Percentiles rank a stretch among this genome's conserved stretches.
These are phyloP conservation scores for Caenorhabditis remanei DNA, from an alignment of 1,140 invertebrate genomes.

Conservation along the genomic window DNA sequence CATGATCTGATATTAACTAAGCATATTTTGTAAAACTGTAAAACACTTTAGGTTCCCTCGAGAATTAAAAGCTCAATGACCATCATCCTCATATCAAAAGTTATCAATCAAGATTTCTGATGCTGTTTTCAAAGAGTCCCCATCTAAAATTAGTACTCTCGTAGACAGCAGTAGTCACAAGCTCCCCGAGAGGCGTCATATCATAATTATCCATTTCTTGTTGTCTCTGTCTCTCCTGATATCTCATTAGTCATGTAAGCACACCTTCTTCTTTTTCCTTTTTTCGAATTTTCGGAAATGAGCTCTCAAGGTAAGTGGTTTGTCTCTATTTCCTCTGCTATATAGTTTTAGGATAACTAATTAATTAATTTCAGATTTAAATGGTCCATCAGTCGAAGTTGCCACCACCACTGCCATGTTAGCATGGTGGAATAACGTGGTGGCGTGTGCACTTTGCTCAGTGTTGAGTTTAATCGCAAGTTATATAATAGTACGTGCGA, in stretches of 20 bases:
- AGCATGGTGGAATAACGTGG: slow-evolving; percentile 10
- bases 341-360: background rate
- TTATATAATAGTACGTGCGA: background rate
- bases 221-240: background rate
- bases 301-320: background rate
- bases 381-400: background rate
- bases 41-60: too few species aligned
- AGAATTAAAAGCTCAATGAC: too few species aligned
- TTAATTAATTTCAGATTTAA: background rate
- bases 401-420: background rate
- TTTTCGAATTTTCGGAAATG: background rate
- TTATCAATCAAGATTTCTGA: too few species aligned
- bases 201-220: background rate
- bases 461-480: background rate
- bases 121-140: too few species aligned
- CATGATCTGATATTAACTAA: too few species aligned
- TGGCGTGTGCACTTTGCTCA: background rate
- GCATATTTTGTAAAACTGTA: too few species aligned
- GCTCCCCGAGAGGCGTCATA: slow-evolving; percentile 7
- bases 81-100: too few species aligned
- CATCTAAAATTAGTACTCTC: too few species aligned
- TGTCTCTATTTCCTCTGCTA: background rate
- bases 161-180: background rate
- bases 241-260: slow-evolving; percentile 35
- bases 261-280: background rate